Percentiles rank a stretch among this genome's conserved stretches.
Evolutionary conservation across 2,888 invertebrate genomes (phyloP).

Genomic region (Acrobeloides nanus): DNA sequence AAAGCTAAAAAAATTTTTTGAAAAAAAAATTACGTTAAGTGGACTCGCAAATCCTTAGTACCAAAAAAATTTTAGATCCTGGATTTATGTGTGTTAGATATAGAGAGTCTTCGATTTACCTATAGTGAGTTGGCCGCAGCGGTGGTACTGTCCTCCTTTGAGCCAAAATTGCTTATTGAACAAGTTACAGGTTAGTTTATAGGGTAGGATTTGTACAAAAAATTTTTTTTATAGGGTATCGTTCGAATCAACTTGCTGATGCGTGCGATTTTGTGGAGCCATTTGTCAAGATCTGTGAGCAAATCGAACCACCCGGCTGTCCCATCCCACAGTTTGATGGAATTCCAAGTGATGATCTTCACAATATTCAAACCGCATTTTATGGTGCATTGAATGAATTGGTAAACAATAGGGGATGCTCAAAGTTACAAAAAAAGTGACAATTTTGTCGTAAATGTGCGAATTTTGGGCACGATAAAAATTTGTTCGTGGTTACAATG

Average conservation of each 20-base stretch:
- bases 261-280: slow-evolving; percentile 33
- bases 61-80: slow-evolving; percentile 74
- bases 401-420: too few relatives aligned
- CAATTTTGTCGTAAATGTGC: too few relatives aligned
- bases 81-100: slow-evolving; percentile 81
- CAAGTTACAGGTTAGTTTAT: slow-evolving; percentile 36
- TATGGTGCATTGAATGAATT: too few relatives aligned
- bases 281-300: slow-evolving; percentile 23
- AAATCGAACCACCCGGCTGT: slow-evolving; percentile 4
- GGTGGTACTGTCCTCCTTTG: slow-evolving; percentile 58
- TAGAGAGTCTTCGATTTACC: slow-evolving; percentile 71
- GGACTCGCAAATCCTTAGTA: too few relatives aligned
- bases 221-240: slow-evolving; percentile 11
- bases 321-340: slow-evolving; percentile 14
- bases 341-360: slow-evolving; percentile 16
- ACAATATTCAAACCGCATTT: slow-evolving; percentile 29
- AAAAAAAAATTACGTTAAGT: too few relatives aligned
- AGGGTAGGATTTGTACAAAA: too few relatives aligned
- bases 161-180: slow-evolving; percentile 33
- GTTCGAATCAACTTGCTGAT: slow-evolving; percentile 12
- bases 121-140: slow-evolving; percentile 84
- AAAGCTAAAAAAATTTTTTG: too few relatives aligned
- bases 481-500: too few relatives aligned
- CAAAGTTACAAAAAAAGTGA: too few relatives aligned
- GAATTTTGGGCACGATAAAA: too few relatives aligned